Evolutionary conservation across 2,797 vertebrate species (phyloP), one percentile per base, ranked within the genome.

Genomic region (Geotria australis): DNA sequence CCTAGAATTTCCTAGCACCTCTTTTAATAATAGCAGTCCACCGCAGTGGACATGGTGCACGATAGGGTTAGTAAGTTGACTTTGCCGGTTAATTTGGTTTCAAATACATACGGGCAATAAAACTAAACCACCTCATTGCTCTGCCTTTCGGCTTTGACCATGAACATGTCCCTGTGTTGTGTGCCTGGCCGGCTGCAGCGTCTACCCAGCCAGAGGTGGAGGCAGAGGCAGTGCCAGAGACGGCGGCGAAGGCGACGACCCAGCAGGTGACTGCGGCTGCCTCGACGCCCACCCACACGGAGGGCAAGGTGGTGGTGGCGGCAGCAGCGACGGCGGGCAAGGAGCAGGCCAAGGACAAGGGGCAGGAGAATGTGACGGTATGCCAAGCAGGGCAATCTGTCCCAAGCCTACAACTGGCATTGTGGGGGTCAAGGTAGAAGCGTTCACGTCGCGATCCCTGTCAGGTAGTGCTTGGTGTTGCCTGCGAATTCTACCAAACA

Each of bases 131-230:
- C 14, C 24, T 47, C 13, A 47, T 47, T 11, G 53, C 56, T 24
- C 3, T 57, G 24, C 8, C 12, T 9, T n/a, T 11, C 11, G 13
- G n/a, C 46, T 56, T 7, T n/a, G 46, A 45, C 10, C 47, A 60
- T 3, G 48, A 9, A 14, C 10, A 46, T 59, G n/a, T 47, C 47
- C 48, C 46, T 13, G 8, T 8, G 45, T 51, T 66, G 47, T 59
- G 49, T 14, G 57, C 38, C 63, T 61, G 59, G 13, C 58, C 65
- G 61, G 57, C 66, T 94, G 86, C 88, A 59, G 78, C 89, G 6
- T 81, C 81, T 1, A 81, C 89, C 1, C 88, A 93, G 68, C 89
- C 85, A 66, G 89, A 98, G 63, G 66, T 81, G 2, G 89, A 95
- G 60, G 61, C 74, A 1, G 86, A 93, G 66, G 63, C 75, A 38